Evolutionary conservation across 2,888 invertebrate genomes (phyloP).

Genomic region (Stenchaetothrips biformis): DNA sequence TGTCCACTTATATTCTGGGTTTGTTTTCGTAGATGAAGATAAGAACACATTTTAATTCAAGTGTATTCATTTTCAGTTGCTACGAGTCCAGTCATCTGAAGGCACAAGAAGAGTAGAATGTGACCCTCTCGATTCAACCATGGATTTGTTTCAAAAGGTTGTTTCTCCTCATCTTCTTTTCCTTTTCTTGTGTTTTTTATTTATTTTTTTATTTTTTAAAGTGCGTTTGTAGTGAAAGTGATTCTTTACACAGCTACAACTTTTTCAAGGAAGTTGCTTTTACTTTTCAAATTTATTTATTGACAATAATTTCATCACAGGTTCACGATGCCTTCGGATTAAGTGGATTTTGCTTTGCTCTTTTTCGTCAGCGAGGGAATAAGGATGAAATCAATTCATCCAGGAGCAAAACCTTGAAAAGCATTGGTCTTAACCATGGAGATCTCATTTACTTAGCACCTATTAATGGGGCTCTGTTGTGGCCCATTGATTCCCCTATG

Average conservation of each 20-base stretch:
- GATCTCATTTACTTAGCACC: conserved; percentile 81
- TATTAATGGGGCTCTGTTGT: conserved; percentile 53
- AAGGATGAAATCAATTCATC: conserved; percentile 68
- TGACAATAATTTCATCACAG: conserved; percentile 41
- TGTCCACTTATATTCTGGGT: background rate
- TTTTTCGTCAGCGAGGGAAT: conserved; percentile 73
- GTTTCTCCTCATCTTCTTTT: conserved; percentile 11
- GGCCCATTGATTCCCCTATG: conserved; percentile 49
- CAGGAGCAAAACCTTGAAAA: conserved; percentile 61
- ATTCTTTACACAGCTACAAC: background rate
- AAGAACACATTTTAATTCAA: background rate
- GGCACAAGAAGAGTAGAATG: conserved; percentile 81
- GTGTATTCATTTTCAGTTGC: conserved; percentile 53
- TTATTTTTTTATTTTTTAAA: conserved; percentile 10
- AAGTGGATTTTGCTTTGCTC: conserved; percentile 64
- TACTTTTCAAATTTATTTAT: background rate
- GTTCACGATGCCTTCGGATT: conserved; percentile 68
- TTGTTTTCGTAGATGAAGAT: background rate
- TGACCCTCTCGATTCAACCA: conserved; percentile 59
- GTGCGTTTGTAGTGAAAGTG: background rate
- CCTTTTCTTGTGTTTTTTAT: conserved; percentile 26
- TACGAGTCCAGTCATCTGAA: conserved; percentile 82
- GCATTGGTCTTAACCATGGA: conserved; percentile 71
- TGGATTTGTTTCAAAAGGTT: conserved; percentile 68
- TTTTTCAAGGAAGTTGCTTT: background rate